Base-by-base conservation (phyloP, 1,140 invertebrate genomes). In the Papilio aristodemus region DNA sequence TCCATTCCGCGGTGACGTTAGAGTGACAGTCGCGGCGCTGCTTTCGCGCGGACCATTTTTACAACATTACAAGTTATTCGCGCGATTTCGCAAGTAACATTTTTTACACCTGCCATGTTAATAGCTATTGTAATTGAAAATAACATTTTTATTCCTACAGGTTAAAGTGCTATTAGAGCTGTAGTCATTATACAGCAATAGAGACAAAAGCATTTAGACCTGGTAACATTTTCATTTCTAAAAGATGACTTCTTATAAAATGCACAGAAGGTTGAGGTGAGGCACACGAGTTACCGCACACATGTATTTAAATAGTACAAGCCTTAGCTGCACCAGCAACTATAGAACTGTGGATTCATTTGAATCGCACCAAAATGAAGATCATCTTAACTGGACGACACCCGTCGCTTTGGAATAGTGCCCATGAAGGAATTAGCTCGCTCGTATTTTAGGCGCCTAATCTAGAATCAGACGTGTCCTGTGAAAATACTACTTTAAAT, bases 351-450 rank as follows among this genome's bases (percentile, higher is more conserved):
- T 14, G 4, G 11, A 36, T 13, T 32, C 4, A 50, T n/a, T 46
- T 17, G 7, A 46, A 66, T 17, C 22, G 5, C n/a, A 36, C 14
- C 10, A 25, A 17, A 25, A 4, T 9, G 10, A 9, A 50, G 63
- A 36, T 43, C 63, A 46, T 36, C 41, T 37, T 50, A 66, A 50
- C 41, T 66, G 63, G 63, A 50, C 63, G 41, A 7, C 11, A 17
- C 62, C 13, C n/a, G 39, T 66, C n/a, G 27, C n/a, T 37, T 50
- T 66, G 63, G 63, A 66, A 66, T 66, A 25, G 63, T 66, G 63
- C 63, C 63, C 63, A 50, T 50, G 63, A 22, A 66, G 43, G 41
- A 66, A 66, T 66, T 66, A 66, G 63, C 43, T 27, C 63, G 63
- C 39, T 36, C 63, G 63, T 66, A 66, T 66, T 66, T 66, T 50